phyloP scores from a whole-genome alignment of 1,140 invertebrate genomes.

The Pseudoatta argentina region DNA sequence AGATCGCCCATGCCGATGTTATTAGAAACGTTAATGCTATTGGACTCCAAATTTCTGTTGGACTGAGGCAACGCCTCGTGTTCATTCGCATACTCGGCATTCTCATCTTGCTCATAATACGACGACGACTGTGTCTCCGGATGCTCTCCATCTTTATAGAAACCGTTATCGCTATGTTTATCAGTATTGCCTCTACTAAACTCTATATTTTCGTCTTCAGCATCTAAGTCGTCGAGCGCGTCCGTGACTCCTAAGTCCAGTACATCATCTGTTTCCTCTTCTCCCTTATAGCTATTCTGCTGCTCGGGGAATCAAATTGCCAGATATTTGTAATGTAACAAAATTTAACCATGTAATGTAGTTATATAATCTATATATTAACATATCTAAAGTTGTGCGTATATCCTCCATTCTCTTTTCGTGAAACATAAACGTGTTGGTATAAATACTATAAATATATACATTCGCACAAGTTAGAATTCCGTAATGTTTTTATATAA shows the following conservation, averaged over 20 bases:
- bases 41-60: constrained; percentile 50
- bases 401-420: not conserved
- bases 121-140: constrained; percentile 63
- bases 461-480: constrained; percentile 7
- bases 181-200: constrained; percentile 78
- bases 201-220: constrained; percentile 84
- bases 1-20: constrained; percentile 76
- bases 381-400: constrained; percentile 24
- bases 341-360: constrained; percentile 59
- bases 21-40: constrained; percentile 52
- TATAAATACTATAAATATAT: not conserved
- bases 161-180: constrained; percentile 74
- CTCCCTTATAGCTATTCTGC: constrained; percentile 86
- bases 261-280: constrained; percentile 86
- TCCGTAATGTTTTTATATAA: not conserved
- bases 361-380: constrained; percentile 73
- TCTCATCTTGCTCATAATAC: constrained; percentile 75
- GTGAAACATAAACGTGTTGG: constrained; percentile 27
- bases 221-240: constrained; percentile 85
- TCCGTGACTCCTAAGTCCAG: constrained; percentile 85
- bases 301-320: constrained; percentile 86
- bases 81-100: constrained; percentile 64
- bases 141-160: constrained; percentile 77
- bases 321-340: constrained; percentile 79
- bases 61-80: constrained; percentile 56